Evolutionary conservation across 2,797 vertebrate genomes (phyloP), one percentile per base, ranked within the genome.

Genomic region (Falco peregrinus): DNA sequence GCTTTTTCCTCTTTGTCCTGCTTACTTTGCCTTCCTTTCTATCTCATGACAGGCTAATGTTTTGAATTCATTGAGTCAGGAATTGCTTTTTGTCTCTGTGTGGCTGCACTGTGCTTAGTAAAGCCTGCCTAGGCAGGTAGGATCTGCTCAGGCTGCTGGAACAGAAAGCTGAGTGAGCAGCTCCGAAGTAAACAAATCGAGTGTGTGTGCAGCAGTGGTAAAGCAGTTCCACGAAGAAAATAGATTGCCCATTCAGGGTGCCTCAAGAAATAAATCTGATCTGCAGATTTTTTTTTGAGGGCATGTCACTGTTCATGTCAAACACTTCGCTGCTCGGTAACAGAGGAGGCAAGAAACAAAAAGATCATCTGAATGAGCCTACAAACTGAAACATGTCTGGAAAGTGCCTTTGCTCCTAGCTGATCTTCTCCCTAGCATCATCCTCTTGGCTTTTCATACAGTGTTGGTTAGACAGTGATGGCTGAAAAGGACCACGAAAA

Each of bases 21-120:
- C 59, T 75, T 35, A 15, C 8, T 69, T 86, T 13, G 7, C 24
- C 20, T 21, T 50, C 1, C 5, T 59, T 84, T 57, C 16, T 31
- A 11, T 57, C 15, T 61, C 50, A 28, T 0, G 0, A 11, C 17
- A 26, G 53, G 19, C 10, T 57, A 25, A 28, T 1, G 2, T 28
- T 91, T 45, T 15, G 21, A 60, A 57, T 78, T 67, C 21, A 33
- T 35, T 2, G 10, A 43, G 33, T 67, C 33, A 56, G 69, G 37
- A 84, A 37, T 16, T 43, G 20, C 10, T 61, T 45, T 86, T 90
- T 69, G 7, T 57, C 22, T 51, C 37, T 1, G 0, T 31, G 16
- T 78, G 43, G 50, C 43, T 78, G 13, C 14, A 5, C 6, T 13
- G 17, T 11, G 17, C 8, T 70, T 68, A 31, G 20, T 67, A 37